Conservation (phyloP, 2,888 invertebrate genomes). For the Chrysotoxum bicinctum region DNA sequence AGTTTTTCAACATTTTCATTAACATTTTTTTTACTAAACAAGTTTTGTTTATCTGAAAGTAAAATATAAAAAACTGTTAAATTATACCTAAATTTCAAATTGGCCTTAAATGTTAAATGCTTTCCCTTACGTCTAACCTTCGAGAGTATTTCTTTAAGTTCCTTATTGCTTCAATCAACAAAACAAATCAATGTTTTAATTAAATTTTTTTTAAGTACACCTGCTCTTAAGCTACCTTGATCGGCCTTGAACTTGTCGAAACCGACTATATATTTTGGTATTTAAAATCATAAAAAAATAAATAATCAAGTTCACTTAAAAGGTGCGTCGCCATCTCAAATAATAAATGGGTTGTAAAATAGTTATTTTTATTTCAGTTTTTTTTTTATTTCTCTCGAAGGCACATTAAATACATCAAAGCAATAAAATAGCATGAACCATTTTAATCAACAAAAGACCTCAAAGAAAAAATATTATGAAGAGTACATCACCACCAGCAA, state of each 20-base stretch:
- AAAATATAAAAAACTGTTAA: too few species aligned
- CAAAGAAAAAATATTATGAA: not conserved
- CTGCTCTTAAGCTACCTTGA: not conserved
- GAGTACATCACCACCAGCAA: not conserved
- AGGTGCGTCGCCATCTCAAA: constrained; percentile 6
- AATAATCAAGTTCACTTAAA: not conserved
- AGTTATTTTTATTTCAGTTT: not conserved
- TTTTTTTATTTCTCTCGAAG: not conserved
- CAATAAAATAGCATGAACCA: constrained; percentile 23
- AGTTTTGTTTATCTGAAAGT: too few species aligned
- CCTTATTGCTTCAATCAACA: constrained; percentile 8
- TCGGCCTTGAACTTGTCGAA: constrained; percentile 26
- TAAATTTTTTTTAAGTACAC: constrained; percentile 1
- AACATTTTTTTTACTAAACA: too few species aligned
- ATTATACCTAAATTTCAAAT: too few species aligned
- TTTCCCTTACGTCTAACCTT: not conserved
- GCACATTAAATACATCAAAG: not conserved
- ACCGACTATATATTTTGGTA: not conserved
- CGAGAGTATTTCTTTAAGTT: not conserved
- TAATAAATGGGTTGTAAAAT: constrained; percentile 18
- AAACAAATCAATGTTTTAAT: not conserved
- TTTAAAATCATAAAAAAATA: constrained; percentile 10
- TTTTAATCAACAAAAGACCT: constrained; percentile 14
- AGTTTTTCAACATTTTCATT: too few species aligned
- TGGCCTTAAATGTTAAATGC: not conserved